Conservation (phyloP, 2,113 vertebrate species). For the Pipa parva region DNA sequence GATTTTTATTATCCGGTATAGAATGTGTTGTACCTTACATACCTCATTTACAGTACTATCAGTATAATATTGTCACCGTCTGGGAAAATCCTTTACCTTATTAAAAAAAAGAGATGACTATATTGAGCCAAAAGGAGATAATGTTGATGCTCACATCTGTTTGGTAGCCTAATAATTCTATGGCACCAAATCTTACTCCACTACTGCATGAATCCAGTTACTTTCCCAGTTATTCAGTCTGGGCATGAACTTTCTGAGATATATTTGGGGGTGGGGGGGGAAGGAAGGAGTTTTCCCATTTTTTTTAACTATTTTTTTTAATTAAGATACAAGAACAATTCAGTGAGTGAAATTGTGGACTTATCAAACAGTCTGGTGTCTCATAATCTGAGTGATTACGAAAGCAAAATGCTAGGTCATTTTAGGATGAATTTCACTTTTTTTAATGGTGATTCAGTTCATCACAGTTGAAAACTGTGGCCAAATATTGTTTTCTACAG, state of each 20-base stretch:
- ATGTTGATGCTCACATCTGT: conserved; percentile 49
- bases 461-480: no score
- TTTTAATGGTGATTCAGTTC: no score
- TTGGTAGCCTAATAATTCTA: conserved; percentile 56
- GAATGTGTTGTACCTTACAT: conserved; percentile 63
- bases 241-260: neutral
- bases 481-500: no score
- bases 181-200: conserved; percentile 51
- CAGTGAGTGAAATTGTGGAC: no score
- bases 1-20: conserved; percentile 61
- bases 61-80: conserved; percentile 64
- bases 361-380: no score
- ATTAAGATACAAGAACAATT: no score
- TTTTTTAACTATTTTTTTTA: no score
- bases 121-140: conserved; percentile 53
- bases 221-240: conserved; percentile 20
- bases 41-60: conserved; percentile 56
- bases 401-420: no score
- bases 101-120: conserved; percentile 51
- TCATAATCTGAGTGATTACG: no score
- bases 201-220: conserved; percentile 48
- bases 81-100: conserved; percentile 57
- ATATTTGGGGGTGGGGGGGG: no score
- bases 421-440: no score
- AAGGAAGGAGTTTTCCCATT: no score